Conservation (phyloP, 2,888 invertebrate species). For the Eretmocerus hayati region DNA sequence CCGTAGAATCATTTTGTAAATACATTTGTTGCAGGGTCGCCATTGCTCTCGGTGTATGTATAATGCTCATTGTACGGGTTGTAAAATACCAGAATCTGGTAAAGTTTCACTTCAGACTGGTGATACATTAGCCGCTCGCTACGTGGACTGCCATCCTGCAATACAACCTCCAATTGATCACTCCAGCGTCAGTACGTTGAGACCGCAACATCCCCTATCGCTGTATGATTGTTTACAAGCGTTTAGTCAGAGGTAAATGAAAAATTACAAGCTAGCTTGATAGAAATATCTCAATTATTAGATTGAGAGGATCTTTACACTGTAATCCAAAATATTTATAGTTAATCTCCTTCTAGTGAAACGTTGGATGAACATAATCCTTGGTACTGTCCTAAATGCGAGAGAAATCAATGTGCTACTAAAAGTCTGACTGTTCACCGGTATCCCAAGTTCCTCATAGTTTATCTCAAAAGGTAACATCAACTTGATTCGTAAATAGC, state of each 20-base stretch:
- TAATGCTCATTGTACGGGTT: constrained; percentile 53
- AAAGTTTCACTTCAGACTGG: constrained; percentile 50
- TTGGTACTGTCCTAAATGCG: constrained; percentile 59
- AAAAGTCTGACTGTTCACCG: constrained; percentile 60
- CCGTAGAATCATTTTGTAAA: constrained; percentile 1
- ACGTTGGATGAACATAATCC: constrained; percentile 59
- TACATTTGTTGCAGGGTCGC: constrained; percentile 46
- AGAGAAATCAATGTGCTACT: constrained; percentile 56
- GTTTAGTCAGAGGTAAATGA: constrained; percentile 54
- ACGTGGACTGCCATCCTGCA: constrained; percentile 44
- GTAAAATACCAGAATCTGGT: constrained; percentile 48
- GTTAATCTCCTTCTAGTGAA: constrained; percentile 48
- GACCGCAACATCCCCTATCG: constrained; percentile 51
- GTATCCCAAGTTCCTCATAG: constrained; percentile 58
- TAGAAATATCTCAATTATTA: too few species aligned
- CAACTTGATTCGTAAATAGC: background rate
- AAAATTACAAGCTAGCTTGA: too few species aligned
- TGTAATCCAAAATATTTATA: too few species aligned
- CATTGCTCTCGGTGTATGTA: constrained; percentile 56
- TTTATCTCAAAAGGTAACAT: constrained; percentile 55
- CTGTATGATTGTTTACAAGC: constrained; percentile 57
- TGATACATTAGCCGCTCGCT: constrained; percentile 51
- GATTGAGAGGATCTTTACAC: background rate
- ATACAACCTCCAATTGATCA: constrained; percentile 46
- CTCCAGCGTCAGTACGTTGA: constrained; percentile 47